Evolutionary conservation across 2,888 invertebrate genomes (phyloP), one percentile per base, ranked within the genome.

Genomic region (Rutpela maculata): DNA sequence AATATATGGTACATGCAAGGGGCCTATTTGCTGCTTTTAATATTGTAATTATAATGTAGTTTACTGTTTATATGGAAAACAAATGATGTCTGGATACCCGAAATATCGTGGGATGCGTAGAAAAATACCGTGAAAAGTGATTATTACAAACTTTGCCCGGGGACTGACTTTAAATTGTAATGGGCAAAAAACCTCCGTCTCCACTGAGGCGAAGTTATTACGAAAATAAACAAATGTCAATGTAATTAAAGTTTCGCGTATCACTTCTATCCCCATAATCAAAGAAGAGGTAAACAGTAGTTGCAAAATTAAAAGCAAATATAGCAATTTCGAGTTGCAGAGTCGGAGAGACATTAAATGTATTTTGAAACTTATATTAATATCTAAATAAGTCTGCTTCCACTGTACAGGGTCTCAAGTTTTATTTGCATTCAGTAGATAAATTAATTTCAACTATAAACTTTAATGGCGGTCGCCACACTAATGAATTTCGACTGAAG

Each of bases 381-480:
- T 60, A 60, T 60, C 38, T 43, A 50, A 60, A 38, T 70, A 22
- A 43, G 70, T 22, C 43, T 35, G 57, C 22, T 35, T 38, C 50
- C 38, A 43, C 19, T 60, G 22, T 19, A 9, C 60, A 57, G 19
- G 7, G 43, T 60, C 60, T n/a, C 60, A 62, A 70, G 70, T 70
- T 59, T 60, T 70, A 70, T 70, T 70, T 70, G 60, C 18, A 35
- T 70, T 60, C 43, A 43, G 38, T 18, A 43, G 70, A 60, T 60
- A 70, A 70, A 70, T 70, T 70, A 70, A 70, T 60, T 60, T 35
- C 59, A 35, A 70, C 70, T 50, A 70, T 70, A 70, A 70, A 70
- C 60, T 70, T 60, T 70, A 70, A 70, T 57, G 60, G 60, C 22
- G 70, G 70, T 60, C 43, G 65, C 65, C 43, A 50, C 43, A 70